phyloP scores from a whole-genome alignment of 2,113 vertebrate species.

The Phrynosoma platyrhinos region DNA sequence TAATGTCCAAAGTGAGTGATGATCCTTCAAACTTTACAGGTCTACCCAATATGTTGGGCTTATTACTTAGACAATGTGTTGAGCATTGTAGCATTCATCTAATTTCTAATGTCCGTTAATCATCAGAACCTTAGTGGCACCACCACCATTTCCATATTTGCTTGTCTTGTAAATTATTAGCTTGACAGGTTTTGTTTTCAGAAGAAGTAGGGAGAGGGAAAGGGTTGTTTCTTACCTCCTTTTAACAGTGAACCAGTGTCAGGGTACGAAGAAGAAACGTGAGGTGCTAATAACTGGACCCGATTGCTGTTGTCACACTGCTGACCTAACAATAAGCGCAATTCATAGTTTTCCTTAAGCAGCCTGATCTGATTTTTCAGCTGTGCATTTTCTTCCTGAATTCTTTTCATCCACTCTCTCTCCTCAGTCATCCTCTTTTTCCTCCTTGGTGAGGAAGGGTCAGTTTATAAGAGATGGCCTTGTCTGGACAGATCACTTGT shows the following conservation, averaged over 20 bases:
- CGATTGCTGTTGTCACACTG: slow-evolving; percentile 46
- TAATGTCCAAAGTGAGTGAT: not conserved
- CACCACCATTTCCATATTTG: not conserved
- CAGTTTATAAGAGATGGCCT: not conserved
- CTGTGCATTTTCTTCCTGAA: slow-evolving; percentile 63
- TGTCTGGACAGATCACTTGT: slow-evolving; percentile 43
- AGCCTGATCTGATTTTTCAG: slow-evolving; percentile 71
- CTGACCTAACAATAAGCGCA: slow-evolving; percentile 60
- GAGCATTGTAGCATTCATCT: too few relatives aligned
- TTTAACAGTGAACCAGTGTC: slow-evolving; percentile 27
- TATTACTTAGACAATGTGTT: not conserved
- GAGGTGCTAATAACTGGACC: not conserved
- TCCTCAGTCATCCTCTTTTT: slow-evolving; percentile 26
- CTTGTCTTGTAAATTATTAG: too few relatives aligned
- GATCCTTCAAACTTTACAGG: not conserved
- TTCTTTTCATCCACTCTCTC: slow-evolving; percentile 28
- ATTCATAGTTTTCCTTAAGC: slow-evolving; percentile 68
- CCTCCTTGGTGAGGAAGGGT: slow-evolving; percentile 24
- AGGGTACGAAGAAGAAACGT: slow-evolving; percentile 12
- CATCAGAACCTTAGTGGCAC: not conserved
- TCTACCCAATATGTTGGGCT: not conserved
- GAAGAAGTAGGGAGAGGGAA: too few relatives aligned
- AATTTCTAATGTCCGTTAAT: too few relatives aligned
- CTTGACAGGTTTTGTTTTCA: too few relatives aligned
- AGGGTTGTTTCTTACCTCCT: slow-evolving; percentile 50